Base-by-base conservation (phyloP, 2,113 vertebrate genomes). In the Anhinga anhinga region DNA sequence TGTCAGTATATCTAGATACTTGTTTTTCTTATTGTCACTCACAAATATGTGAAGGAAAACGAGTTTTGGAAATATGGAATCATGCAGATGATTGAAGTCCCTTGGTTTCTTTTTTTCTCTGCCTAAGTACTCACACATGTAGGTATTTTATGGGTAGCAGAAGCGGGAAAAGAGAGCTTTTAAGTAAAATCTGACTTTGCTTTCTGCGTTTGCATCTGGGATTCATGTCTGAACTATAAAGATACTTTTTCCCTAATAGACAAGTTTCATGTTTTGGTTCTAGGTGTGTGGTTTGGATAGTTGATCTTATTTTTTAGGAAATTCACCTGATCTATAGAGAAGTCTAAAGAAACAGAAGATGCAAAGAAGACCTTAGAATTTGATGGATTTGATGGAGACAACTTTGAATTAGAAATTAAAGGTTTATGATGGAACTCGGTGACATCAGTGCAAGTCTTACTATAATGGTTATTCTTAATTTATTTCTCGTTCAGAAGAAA, bases 401-500 rank as follows among this genome's bases (percentile, higher is more conserved):
- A 77, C 29, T 69, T 26, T 70, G 19, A 85, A 85, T 58, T 65
- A 87, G 34, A 94, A 85, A 85, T 36, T 3, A 90, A 85, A 76
- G 19, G 3, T 74, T 93, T 91, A 40, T 72, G 63, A 71, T 36
- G 38, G 61, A 79, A 52, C 32, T 53, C 34, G 9, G 44, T 88
- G 42, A 88, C 40, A 80, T 59, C 44, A 82, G 17, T 49, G 18
- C 13, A 85, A 90, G 52, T 30, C 38, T 73, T 91, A 50, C 2
- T 67, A 32, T 67, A 91, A 79, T 32, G 66, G 45, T 70, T 93
- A 67, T 69, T 86, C 73, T 82, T 81, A 76, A 67, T 82, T 94
- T 82, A 70, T 94, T 94, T 78, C 52, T 84, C 73, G 29, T 93
- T 82, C 47, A 85, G 77, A 50, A 74, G 8, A 87, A 92, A 95